Evolutionary conservation across 2,797 vertebrate species (phyloP), one percentile per base, ranked within the genome.

Genomic region (Cetoscarus ocellatus): DNA sequence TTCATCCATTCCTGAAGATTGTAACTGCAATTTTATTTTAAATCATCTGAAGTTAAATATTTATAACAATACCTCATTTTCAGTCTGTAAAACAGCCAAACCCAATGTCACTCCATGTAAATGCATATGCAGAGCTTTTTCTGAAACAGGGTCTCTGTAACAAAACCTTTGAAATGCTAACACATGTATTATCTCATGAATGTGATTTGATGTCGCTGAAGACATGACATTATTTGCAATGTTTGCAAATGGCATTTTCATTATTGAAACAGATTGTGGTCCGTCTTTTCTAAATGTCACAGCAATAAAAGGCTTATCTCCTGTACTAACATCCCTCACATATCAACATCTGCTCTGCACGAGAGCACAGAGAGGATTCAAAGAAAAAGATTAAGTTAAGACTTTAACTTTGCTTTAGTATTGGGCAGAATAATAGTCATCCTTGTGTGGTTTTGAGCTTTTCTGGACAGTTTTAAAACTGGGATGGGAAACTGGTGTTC

Each of bases 221-320:
- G 56, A 57, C 48, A 42, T 42, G 49, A 70, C 61, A 70, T 40
- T 73, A 57, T 78, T 65, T 61, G 69, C 67, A 49, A 42, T 74
- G 62, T 84, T 83, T 77, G 40, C 59, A 77, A 86, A 75, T 79
- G 75, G n/a, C 74, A 73, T 88, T 81, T 72, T 61, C 66, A 84
- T 80, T 64, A 79, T 67, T 83, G 69, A 51, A 70, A 74, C 54
- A 67, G 48, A 76, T 55, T 70, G 54, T 69, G 64, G 54, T 84
- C 77, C 80, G 80, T 88, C 63, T 80, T 81, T 70, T 67, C 58
- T 73, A 80, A 86, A 88, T 87, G 80, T 82, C 86, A 86, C 42
- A 8, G 71, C 70, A 84, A 83, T 84, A 84, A 84, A 76, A 66
- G 27, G 56, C 77, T 79, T 67, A 84, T 82, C 77, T 89, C 72